These are phyloP conservation scores for Troides aeacus DNA, from an alignment of 2,888 invertebrate genomes.

Conservation along the genomic window DNA sequence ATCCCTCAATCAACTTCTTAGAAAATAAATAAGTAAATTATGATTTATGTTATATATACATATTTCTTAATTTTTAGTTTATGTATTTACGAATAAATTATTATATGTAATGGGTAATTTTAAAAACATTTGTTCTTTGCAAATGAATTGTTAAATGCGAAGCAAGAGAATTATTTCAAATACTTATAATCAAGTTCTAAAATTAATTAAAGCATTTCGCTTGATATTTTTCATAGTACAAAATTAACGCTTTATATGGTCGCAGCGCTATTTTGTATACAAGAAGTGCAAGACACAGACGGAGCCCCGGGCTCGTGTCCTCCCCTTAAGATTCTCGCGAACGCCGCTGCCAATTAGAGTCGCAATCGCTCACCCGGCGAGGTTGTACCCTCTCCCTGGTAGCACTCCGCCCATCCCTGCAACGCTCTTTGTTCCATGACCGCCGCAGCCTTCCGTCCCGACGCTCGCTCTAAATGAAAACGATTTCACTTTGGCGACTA, in stretches of 20 bases:
- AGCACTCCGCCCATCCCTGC: slow-evolving; percentile 42
- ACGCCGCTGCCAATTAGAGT: slow-evolving; percentile 80
- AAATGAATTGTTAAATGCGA: too few relatives aligned
- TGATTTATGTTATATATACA: too few relatives aligned
- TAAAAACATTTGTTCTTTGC: too few relatives aligned
- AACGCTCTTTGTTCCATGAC: slow-evolving; percentile 67
- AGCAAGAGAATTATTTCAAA: neutral
- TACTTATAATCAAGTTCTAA: neutral
- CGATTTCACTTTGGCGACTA: slow-evolving; percentile 72
- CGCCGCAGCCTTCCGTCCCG: slow-evolving; percentile 57
- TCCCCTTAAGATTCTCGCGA: slow-evolving; percentile 81
- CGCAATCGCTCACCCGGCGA: slow-evolving; percentile 79
- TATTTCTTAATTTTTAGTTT: too few relatives aligned
- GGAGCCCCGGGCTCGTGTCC: slow-evolving; percentile 66
- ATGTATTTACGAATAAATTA: too few relatives aligned
- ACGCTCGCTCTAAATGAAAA: slow-evolving; percentile 74
- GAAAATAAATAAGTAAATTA: too few relatives aligned
- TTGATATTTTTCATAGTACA: neutral
- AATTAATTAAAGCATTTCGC: neutral
- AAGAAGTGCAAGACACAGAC: slow-evolving; percentile 59
- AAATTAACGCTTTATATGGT: neutral
- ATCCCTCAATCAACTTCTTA: too few relatives aligned
- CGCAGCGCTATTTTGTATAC: slow-evolving; percentile 56
- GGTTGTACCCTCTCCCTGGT: slow-evolving; percentile 49
- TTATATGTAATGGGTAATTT: too few relatives aligned